Evolutionary conservation across 1,140 invertebrate genomes (phyloP), one percentile per base, ranked within the genome.

Genomic region (Cydia strobilella): DNA sequence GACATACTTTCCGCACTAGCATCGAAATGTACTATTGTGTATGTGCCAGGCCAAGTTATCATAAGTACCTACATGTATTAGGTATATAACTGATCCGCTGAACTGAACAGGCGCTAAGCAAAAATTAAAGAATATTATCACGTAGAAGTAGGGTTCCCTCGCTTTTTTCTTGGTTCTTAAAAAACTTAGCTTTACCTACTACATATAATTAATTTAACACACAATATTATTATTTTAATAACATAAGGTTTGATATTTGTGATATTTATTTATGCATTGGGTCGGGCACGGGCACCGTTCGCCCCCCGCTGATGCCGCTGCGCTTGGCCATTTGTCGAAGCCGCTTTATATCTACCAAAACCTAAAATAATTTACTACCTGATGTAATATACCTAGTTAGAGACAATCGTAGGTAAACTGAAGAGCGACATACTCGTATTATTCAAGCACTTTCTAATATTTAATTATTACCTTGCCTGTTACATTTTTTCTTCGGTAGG

Each of bases 201-300:
- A 18, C n/a, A 6, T 35, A 39, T 69, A 69, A 69, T 69, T 69
- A 69, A 69, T 69, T 69, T 69, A 69, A 69, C 65, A 66, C 63
- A 69, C 65, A 69, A 42, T 69, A 35, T 69, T 69, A 69, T 69
- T 69, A 69, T 69, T 69, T 42, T 69, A 42, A 39, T 69, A 42
- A 18, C 31, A 23, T 18, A 31, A 9, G n/a, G 31, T 79, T 76
- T 42, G 77, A 88, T 88, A 86, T 85, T 86, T 84, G 84, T 90
- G 79, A 82, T 88, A 86, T 90, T 75, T 69, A 69, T 69, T 88
- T 90, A 90, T 89, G 84, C 90, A 88, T 84, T 79, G 85, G 78
- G 54, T 73, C 72, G 79, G 75, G 77, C 77, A 82, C 72, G 79
- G 75, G 77, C 77, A 82, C 83, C 79, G 82, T 80, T 80, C 81